Evolutionary conservation across 2,888 invertebrate species (phyloP).

Genomic region (Drosophila nr. perissopoda): DNA sequence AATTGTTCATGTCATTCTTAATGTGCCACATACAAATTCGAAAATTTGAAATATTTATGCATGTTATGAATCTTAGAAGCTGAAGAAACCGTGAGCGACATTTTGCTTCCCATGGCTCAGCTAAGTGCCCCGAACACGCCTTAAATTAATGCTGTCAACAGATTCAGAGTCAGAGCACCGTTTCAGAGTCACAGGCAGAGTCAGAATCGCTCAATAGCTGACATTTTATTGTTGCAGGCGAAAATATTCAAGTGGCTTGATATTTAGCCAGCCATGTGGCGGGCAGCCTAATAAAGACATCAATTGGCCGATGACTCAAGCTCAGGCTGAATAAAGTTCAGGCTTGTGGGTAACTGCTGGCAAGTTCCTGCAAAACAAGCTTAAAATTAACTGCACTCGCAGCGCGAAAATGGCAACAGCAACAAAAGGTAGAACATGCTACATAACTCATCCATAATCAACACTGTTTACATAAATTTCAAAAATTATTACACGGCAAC

Average conservation of each 20-base stretch:
- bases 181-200: constrained; percentile 29
- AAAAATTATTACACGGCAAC: constrained; percentile 76
- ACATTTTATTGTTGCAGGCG: constrained; percentile 60
- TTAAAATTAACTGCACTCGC: constrained; percentile 71
- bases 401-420: constrained; percentile 54
- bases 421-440: constrained; percentile 73
- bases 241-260: constrained; percentile 50
- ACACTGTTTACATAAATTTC: constrained; percentile 81
- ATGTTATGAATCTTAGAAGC: constrained; percentile 34
- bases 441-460: constrained; percentile 81
- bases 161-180: constrained; percentile 20
- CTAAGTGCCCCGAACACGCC: constrained; percentile 62
- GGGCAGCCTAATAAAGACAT: constrained; percentile 72
- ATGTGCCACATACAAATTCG: constrained; percentile 59
- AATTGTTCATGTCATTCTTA: constrained; percentile 69
- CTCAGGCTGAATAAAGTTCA: constrained; percentile 6
- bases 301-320: constrained; percentile 73
- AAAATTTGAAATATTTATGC: constrained; percentile 36
- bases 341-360: constrained; percentile 16
- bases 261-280: constrained; percentile 46
- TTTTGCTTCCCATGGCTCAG: constrained; percentile 56
- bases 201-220: constrained; percentile 35
- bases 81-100: constrained; percentile 50
- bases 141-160: constrained; percentile 53
- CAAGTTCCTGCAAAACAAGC: constrained; percentile 66